Evolutionary conservation across 2,888 invertebrate species (phyloP), one percentile per base, ranked within the genome.

Genomic region (Epinotia brunnichana): DNA sequence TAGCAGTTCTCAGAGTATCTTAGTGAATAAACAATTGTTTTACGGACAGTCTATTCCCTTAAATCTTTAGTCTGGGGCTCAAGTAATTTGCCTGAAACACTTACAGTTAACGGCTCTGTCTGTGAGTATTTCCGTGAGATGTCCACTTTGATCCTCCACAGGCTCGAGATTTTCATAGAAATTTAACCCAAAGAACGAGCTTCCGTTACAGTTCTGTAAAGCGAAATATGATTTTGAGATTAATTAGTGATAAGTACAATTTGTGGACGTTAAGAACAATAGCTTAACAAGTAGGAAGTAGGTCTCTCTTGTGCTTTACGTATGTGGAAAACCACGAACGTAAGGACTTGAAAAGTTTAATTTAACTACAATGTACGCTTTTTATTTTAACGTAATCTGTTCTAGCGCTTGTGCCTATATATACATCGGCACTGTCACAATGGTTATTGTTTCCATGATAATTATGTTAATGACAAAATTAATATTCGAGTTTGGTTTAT

Each of bases 61-160:
- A 21, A 17, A 0, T 24, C 17, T 11, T n/a, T n/a, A n/a, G n/a
- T 17, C 0, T 19, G 3, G 9, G 11, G 48, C 62, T 48, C 21
- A 61, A 61, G 15, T 41, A 21, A 21, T 61, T 44, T 61, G 44
- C 10, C 61, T 48, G 41, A 44, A 39, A 72, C 11, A 80, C 81
- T 71, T 82, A 87, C 86, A 66, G 68, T 82, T 74, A 17, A 87
- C 69, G 17, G 85, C 84, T 73, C 76, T 77, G 1, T 84, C 78
- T 15, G 86, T 87, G 35, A 87, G 76, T 59, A 86, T 71, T 44
- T 87, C 78, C 21, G 85, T 86, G 4, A 87, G 76, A 70, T 88
- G 82, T 3, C 84, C 85, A 4, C 67, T 81, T 76, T 81, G 76
- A 77, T 84, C 77, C 69, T 80, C 77, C 44, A 85, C 80, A 2